Percentiles rank a stretch among this genome's conserved stretches.
Conservation (phyloP, 2,888 invertebrate species). For the Drosophila siamana region DNA sequence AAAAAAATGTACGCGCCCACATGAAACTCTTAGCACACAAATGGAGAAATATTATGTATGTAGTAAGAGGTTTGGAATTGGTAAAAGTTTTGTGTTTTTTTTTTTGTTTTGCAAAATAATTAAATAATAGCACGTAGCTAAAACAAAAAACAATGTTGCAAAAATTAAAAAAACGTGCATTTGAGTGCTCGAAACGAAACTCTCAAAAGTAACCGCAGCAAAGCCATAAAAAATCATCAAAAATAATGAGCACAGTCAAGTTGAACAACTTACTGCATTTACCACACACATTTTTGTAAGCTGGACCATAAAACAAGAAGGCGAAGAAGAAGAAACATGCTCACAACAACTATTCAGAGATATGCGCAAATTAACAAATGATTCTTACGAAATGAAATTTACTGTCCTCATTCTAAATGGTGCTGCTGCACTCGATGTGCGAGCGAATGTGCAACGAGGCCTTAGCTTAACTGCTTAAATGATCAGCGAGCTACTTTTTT, state of each 20-base stretch:
- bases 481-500: slow-evolving; percentile 20
- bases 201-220: slow-evolving; percentile 20
- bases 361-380: slow-evolving; percentile 43
- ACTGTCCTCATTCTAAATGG: slow-evolving; percentile 54
- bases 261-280: slow-evolving; percentile 7
- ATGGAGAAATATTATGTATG: slow-evolving; percentile 21
- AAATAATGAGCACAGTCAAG: slow-evolving; percentile 40
- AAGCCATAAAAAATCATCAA: slow-evolving; percentile 41
- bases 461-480: slow-evolving; percentile 2
- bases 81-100: slow-evolving; percentile 31
- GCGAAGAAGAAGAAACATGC: background rate
- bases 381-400: slow-evolving; percentile 62
- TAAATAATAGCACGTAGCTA: slow-evolving; percentile 19
- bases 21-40: slow-evolving; percentile 12
- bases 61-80: slow-evolving; percentile 32
- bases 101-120: slow-evolving; percentile 22
- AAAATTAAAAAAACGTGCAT: slow-evolving; percentile 40
- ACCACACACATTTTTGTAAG: slow-evolving; percentile 1
- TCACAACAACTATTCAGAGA: slow-evolving; percentile 14
- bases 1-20: slow-evolving; percentile 22
- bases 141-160: slow-evolving; percentile 30
- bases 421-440: slow-evolving; percentile 60
- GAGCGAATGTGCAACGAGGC: slow-evolving; percentile 50
- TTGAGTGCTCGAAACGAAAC: slow-evolving; percentile 17
- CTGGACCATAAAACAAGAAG: slow-evolving; percentile 19